Base-by-base conservation (phyloP, 1,140 invertebrate genomes). In the Sitobion miscanthi region DNA sequence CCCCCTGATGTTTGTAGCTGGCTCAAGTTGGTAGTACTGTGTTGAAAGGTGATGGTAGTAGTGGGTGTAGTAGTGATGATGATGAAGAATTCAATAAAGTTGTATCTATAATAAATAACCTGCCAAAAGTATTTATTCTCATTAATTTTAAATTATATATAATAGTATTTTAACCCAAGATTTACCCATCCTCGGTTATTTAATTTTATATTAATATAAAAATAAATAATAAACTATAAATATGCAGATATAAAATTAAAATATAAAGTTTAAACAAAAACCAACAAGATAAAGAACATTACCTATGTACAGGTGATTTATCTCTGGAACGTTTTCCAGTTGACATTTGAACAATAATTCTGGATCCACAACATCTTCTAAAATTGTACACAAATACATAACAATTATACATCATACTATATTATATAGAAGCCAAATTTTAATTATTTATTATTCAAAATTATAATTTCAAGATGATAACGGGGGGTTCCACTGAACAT, bases 321-420 rank as follows among this genome's bases (percentile, higher is more conserved):
- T 93, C 91, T 90, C 93, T 85, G 25, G 85, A 62, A 42, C 90
- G 77, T 93, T 93, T 94, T 23, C 94, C 94, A 93, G 90, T 93
- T 54, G 97, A 98, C 98, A 98, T 98, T 95, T 98, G 98, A 45
- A 98, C 97, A 94, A 97, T 96, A 89, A 98, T 97, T 95, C 97
- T 96, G 30, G 97, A 97, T 23, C 97, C 97, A 95, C 97, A 98
- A 95, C 97, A 97, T 88, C 97, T 96, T 93, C 97, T 98, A 94
- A 77, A 93, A 88, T 49, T 89, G 47, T 35, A 35, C 20, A 52
- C 0, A 88, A 88, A 38, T 52, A 30, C 9, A 52, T 35, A 17
- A 23, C 14, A n/a, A n/a, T 69, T 69, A 69, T 69, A 30, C n/a
- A n/a, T n/a, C 9, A 62, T 62, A 2, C 3, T n/a, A n/a, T 17